Base-by-base conservation (phyloP, 2,797 vertebrate genomes). In the Clamator glandarius region DNA sequence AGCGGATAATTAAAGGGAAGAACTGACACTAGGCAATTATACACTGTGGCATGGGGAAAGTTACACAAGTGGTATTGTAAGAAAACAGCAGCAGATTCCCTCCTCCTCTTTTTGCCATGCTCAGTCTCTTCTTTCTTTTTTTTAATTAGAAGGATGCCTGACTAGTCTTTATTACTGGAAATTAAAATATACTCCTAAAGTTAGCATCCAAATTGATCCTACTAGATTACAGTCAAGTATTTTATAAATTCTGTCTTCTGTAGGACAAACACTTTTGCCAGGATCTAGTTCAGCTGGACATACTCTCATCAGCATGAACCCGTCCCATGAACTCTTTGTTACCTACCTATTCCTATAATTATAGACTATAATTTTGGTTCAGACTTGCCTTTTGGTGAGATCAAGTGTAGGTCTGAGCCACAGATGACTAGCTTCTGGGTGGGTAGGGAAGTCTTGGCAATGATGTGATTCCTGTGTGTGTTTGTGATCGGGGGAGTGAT, bases 1-100 rank as follows among this genome's bases (percentile, higher is more conserved):
- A 91, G 73, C 1, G 0, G 89, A 42, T 96, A 93, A 93, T 96
- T 94, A 96, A 91, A 91, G 67, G 63, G 12, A 88, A 88, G 85
- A 83, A 58, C 57, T 91, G 86, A 91, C 84, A 70, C 57, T 70
- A 64, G 92, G 84, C 89, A 50, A 94, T 79, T 77, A 42, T 50
- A 54, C n/a, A 24, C 58, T 78, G 2, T 1, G 36, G 23, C 41
- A 67, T 1, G 2, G 29, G 36, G 77, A 75, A 84, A 93, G 80
- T 84, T 89, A 72, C 69, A 35, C 23, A 50, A 75, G 69, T 44
- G 62, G 52, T 61, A 80, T 67, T 0, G 0, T 77, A 91, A 79
- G 50, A 89, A 94, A 94, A 84, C 42, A 90, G 69, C 51, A 78
- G 46, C 26, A 81, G 59, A 67, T 81, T 92, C 33, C 36, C 55